Evolutionary conservation across 2,113 vertebrate genomes (phyloP).

Genomic region (Sciurus niger): DNA sequence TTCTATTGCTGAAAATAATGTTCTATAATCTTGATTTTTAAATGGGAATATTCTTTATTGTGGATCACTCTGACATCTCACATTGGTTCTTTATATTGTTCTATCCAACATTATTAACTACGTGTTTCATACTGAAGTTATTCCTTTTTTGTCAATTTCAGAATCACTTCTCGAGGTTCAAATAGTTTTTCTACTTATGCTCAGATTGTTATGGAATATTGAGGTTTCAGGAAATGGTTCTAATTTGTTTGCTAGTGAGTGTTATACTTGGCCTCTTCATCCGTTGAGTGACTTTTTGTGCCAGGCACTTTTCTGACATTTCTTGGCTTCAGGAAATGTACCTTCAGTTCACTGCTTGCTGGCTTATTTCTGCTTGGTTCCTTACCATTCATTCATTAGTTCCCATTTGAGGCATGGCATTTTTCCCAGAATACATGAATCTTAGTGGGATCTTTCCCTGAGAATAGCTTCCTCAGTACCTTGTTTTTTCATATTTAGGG

Average conservation of each 20-base stretch:
- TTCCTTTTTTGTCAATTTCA: slow-evolving; percentile 16
- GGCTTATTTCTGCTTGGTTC: slow-evolving; percentile 24
- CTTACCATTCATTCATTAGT: slow-evolving; percentile 48
- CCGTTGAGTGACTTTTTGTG: neutral
- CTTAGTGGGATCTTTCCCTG: neutral
- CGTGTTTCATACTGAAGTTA: neutral
- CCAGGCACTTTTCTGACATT: neutral
- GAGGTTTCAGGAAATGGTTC: slow-evolving; percentile 16
- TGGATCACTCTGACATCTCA: neutral
- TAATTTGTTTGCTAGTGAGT: slow-evolving; percentile 9
- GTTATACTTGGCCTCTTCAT: neutral
- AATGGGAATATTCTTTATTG: neutral
- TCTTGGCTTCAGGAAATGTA: neutral
- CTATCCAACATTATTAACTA: neutral
- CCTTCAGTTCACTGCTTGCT: neutral
- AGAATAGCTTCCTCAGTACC: neutral
- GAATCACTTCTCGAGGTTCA: neutral
- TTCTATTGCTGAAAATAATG: neutral
- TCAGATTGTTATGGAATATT: neutral
- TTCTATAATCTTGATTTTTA: slow-evolving; percentile 50
- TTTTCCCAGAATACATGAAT: slow-evolving; percentile 37
- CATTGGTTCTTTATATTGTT: slow-evolving; percentile 25
- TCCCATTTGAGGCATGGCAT: neutral
- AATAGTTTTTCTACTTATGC: neutral
- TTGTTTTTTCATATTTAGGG: slow-evolving; percentile 11